phyloP scores from a whole-genome alignment of 2,113 vertebrate species.

The Tragelaphus buxtoni region DNA sequence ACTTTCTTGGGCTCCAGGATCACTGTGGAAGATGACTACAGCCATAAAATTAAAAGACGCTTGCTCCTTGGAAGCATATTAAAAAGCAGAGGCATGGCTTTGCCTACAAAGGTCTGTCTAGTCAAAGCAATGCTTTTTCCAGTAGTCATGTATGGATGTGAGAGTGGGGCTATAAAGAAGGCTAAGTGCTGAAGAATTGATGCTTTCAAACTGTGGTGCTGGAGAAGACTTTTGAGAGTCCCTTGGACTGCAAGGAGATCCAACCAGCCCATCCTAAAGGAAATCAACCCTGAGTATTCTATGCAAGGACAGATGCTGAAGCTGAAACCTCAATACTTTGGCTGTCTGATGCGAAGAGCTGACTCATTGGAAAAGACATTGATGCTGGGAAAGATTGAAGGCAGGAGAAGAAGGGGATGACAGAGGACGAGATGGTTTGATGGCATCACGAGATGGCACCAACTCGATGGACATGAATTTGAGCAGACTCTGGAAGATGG shows the following conservation, averaged over 20 bases:
- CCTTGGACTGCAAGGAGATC: neutral
- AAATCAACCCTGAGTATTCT: neutral
- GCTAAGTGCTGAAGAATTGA: neutral
- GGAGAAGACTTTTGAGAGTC: neutral
- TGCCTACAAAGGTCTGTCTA: neutral
- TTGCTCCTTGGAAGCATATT: neutral
- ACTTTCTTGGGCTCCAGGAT: neutral
- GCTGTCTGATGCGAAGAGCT: neutral
- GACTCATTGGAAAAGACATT: neutral
- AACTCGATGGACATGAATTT: neutral
- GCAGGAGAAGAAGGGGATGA: neutral
- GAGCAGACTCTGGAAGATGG: neutral
- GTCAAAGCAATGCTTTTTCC: neutral
- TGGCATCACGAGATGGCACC: neutral
- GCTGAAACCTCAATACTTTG: neutral
- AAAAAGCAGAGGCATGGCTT: neutral
- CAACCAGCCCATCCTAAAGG: neutral
- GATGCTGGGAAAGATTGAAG: neutral
- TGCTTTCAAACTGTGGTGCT: neutral
- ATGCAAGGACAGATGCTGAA: neutral
- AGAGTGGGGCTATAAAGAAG: neutral
- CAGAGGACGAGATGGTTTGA: neutral
- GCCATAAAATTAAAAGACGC: neutral
- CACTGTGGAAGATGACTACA: neutral
- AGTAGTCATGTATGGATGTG: neutral